A percentile compares a stretch with the other conserved stretches of the same genome.
These are phyloP conservation scores for Meghimatium bilineatum DNA, from an alignment of 2,888 invertebrate genomes.

Conservation along the genomic window DNA sequence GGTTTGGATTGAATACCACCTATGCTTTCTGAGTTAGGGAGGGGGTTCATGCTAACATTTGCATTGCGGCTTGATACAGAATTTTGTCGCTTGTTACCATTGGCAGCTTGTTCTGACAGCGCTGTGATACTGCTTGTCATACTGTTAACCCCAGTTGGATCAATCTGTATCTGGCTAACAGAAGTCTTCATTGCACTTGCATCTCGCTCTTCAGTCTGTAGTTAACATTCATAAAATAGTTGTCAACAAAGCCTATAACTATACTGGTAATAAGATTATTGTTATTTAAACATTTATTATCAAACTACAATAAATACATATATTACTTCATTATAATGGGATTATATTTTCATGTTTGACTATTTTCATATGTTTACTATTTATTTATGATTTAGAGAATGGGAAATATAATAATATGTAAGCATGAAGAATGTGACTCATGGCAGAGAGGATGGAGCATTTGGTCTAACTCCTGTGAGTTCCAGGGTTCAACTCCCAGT, in stretches of 20 bases:
- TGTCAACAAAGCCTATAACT: not conserved
- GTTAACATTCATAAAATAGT: not conserved
- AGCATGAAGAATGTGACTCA: too few species aligned
- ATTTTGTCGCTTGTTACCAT: conserved; percentile 40
- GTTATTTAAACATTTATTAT: not conserved
- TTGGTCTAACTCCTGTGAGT: too few species aligned
- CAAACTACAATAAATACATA: not conserved
- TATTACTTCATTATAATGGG: not conserved
- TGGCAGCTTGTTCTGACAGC: conserved; percentile 3
- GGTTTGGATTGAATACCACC: conserved; percentile 31
- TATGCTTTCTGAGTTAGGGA: conserved; percentile 38
- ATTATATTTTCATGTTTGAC: too few species aligned
- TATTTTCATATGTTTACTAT: not conserved
- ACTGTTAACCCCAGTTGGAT: not conserved
- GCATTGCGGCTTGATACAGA: conserved; percentile 38
- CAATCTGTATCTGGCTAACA: conserved; percentile 18
- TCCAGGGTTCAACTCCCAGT: too few species aligned
- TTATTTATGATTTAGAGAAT: too few species aligned
- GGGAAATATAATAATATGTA: too few species aligned
- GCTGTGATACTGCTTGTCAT: not conserved
- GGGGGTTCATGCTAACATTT: conserved; percentile 36
- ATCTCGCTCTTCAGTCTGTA: conserved; percentile 32
- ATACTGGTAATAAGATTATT: not conserved
- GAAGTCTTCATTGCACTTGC: conserved; percentile 17
- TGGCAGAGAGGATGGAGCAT: too few species aligned